Evolutionary conservation across 2,797 vertebrate species (phyloP), one percentile per base, ranked within the genome.

Genomic region (Sebastes vulpes): DNA sequence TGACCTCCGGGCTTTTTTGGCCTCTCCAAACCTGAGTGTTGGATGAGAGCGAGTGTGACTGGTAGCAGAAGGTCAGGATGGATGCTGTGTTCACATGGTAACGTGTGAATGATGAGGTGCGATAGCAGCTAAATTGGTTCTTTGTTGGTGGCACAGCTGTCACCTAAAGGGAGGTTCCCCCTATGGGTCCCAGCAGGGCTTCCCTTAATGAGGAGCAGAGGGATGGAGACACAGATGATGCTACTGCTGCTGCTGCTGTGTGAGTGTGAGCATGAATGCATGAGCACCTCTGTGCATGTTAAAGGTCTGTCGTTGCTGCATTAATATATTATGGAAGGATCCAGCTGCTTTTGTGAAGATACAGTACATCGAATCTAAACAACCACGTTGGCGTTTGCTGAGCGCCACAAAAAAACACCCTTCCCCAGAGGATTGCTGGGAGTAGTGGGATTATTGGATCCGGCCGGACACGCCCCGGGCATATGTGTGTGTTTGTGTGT

Each of bases 371-470:
- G 12, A 80, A 59, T 68, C 87, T 64, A 66, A 85, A 77, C 59
- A 48, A 26, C 58, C 59, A 46, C 50, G 46, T 74, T 78, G 67
- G 31, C 3, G 2, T 85, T 71, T 75, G 83, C 85, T 82, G 85
- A 89, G 73, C 74, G 67, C 53, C 65, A 54, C 59, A 77, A 65
- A 84, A 72, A 83, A 72, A 12, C 38, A 72, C 70, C 82, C 58
- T 29, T 83, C 81, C 90, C 82, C 74, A 58, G 79, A 88, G 85
- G 85, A 92, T 85, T 82, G 81, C 79, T 92, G 90, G 89, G 85
- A 90, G 86, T 83, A 65, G 76, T 91, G 86, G 93, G 93, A 95
- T 96, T 96, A 94, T 91, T 91, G 89, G 88, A 89, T 93, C 50
- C 76, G 85, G 83, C 87, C 79, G 90, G 88, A 93, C 94, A 89